A percentile compares a stretch with the other conserved stretches of the same genome.
Conservation (phyloP, 1,140 invertebrate genomes). For the Wiebesia pumilae region DNA sequence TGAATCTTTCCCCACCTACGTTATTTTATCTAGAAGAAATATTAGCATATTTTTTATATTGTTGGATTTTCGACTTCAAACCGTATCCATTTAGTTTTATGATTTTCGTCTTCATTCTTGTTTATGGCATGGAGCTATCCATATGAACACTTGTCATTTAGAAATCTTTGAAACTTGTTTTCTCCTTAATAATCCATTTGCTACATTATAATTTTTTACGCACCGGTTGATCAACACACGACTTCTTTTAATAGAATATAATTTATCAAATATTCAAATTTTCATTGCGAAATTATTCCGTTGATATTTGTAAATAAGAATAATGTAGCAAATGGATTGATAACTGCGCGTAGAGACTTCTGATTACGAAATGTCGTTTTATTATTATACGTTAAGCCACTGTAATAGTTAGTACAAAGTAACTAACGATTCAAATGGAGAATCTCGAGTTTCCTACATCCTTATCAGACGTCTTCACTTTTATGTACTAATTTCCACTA, state of each 20-base stretch:
- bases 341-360: background rate
- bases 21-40: constrained; percentile 5
- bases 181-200: constrained; percentile 35
- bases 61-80: background rate
- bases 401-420: constrained; percentile 34
- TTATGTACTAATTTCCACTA: constrained; percentile 25
- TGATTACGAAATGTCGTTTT: constrained; percentile 28
- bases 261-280: background rate
- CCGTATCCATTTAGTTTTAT: background rate
- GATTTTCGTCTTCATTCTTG: constrained; percentile 10
- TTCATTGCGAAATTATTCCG: background rate
- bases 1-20: background rate
- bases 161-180: constrained; percentile 3
- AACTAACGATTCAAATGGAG: background rate
- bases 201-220: constrained; percentile 17
- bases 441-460: background rate
- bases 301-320: background rate
- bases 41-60: constrained; percentile 3
- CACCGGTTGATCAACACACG: background rate
- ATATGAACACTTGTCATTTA: background rate
- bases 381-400: background rate
- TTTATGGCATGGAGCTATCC: constrained; percentile 22
- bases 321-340: constrained; percentile 46
- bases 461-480: background rate
- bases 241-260: background rate